These are phyloP conservation scores for Tor tambroides DNA, from an alignment of 2,113 vertebrate genomes.

Conservation along the genomic window DNA sequence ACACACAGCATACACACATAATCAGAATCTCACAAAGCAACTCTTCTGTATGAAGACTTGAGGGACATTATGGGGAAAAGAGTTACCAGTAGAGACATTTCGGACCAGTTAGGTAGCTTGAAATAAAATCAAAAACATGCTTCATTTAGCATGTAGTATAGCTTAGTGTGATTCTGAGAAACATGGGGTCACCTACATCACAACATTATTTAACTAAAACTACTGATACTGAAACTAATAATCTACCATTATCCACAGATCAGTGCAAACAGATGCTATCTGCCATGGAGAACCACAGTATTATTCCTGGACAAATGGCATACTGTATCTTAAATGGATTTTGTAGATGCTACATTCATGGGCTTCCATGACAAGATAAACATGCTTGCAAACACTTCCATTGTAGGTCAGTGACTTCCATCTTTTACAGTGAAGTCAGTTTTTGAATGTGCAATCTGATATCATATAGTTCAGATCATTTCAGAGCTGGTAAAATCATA, in stretches of 20 bases:
- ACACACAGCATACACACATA: conserved; percentile 24
- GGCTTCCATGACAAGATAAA: not conserved
- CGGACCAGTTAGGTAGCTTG: not conserved
- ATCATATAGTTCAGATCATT: not conserved
- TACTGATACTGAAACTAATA: not conserved
- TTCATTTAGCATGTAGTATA: not conserved
- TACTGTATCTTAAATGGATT: not conserved
- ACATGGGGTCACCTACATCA: not conserved
- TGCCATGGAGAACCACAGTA: not conserved
- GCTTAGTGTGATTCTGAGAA: conserved; percentile 8
- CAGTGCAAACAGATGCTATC: not conserved
- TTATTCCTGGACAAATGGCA: not conserved
- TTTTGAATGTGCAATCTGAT: not conserved
- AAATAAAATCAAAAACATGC: conserved; percentile 4
- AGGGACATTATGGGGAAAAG: not conserved
- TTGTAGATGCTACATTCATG: not conserved
- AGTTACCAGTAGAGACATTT: conserved; percentile 15
- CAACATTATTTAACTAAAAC: not conserved
- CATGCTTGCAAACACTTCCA: not conserved
- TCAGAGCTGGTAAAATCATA: not conserved
- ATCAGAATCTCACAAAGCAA: conserved; percentile 36
- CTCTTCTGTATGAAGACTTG: not conserved
- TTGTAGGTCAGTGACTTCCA: not conserved
- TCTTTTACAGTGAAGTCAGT: not conserved
- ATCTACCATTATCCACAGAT: not conserved